A percentile compares a stretch with the other conserved stretches of the same genome.
Conservation (phyloP, 2,797 vertebrate genomes). For the Enteromius fasciolatus region DNA sequence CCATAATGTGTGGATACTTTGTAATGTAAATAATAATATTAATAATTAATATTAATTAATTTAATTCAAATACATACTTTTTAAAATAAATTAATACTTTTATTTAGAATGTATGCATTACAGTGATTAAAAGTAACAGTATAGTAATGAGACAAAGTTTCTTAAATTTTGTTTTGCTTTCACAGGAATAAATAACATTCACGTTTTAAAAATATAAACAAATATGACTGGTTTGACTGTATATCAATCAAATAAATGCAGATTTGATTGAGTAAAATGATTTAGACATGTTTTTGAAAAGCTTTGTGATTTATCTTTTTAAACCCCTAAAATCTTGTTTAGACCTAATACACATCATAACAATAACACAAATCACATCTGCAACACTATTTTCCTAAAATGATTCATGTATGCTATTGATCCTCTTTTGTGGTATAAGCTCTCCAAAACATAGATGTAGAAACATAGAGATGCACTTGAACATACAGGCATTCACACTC, state of each 20-base stretch:
- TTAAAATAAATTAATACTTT: not conserved
- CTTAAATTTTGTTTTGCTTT: not conserved
- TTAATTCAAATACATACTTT: not conserved
- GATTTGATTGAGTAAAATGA: not conserved
- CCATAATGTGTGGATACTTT: not conserved
- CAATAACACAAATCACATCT: not conserved
- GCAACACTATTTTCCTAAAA: not conserved
- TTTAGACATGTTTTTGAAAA: not conserved
- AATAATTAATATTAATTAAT: too few species aligned
- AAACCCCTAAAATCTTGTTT: not conserved
- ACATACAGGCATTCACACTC: conserved; percentile 13
- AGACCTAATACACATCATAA: not conserved
- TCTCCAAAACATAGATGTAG: not conserved
- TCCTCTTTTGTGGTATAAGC: not conserved
- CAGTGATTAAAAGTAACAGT: not conserved
- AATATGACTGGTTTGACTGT: not conserved
- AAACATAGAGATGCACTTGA: not conserved
- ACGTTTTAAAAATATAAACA: not conserved
- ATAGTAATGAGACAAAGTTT: not conserved
- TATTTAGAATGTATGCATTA: not conserved
- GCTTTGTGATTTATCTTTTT: not conserved
- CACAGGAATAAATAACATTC: not conserved
- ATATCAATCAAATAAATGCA: not conserved
- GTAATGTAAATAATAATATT: not conserved
- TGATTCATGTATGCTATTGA: not conserved